Conservation (phyloP, 2,888 invertebrate genomes). For the Athalia circularis region DNA sequence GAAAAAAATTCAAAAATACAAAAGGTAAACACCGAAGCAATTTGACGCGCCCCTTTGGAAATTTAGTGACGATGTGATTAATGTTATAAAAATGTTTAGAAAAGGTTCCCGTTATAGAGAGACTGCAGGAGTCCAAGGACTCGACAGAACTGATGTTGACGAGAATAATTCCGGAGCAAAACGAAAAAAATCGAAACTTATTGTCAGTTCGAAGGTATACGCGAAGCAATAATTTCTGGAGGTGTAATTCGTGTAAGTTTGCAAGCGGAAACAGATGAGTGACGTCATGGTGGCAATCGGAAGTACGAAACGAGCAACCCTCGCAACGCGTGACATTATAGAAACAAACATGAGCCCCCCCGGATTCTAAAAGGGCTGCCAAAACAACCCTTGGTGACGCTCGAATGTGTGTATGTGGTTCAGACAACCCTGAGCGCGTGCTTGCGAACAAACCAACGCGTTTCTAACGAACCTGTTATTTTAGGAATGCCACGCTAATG, state of each 20-base stretch:
- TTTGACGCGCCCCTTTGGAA: constrained; percentile 21
- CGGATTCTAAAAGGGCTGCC: constrained; percentile 52
- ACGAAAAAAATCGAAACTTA: background rate
- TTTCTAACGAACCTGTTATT: constrained; percentile 58
- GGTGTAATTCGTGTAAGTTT: background rate
- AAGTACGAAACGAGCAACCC: constrained; percentile 44
- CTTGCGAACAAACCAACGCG: constrained; percentile 33
- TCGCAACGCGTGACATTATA: constrained; percentile 48
- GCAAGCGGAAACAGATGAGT: constrained; percentile 53
- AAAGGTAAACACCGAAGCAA: background rate
- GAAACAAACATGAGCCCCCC: constrained; percentile 52
- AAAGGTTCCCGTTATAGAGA: background rate
- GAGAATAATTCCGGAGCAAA: background rate
- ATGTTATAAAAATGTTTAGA: constrained; percentile 19
- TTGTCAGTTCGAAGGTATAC: background rate
- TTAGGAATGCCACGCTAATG: constrained; percentile 53
- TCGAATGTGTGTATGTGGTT: background rate
- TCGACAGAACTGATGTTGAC: background rate
- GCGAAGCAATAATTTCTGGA: background rate
- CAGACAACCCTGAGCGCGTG: background rate
- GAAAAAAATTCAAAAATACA: background rate
- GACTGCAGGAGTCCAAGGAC: background rate
- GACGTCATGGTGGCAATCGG: constrained; percentile 56
- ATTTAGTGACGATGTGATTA: constrained; percentile 24
- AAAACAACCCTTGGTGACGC: constrained; percentile 51